Evolutionary conservation across 2,113 vertebrate genomes (phyloP), one percentile per base, ranked within the genome.

Genomic region (Melanocharis versteri): DNA sequence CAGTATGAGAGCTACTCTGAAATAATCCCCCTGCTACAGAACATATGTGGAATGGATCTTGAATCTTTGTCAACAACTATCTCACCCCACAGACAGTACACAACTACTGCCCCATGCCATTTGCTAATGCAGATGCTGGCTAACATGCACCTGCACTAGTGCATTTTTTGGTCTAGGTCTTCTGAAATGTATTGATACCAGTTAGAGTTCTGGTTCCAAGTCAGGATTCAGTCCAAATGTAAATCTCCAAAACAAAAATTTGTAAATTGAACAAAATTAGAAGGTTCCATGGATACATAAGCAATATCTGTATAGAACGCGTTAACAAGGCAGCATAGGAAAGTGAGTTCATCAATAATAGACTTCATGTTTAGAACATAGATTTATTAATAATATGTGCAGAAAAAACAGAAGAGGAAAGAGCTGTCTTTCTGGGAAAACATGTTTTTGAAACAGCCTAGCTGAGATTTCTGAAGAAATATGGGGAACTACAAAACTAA

Each of bases 401-500:
- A 92, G 22, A 88, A 85, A 90, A 30, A 94, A 86, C 3, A 73
- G 54, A 90, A 66, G 35, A 72, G 24, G 33, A 92, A 87, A n/a
- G 11, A 81, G 3, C 37, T 93, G 31, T 22, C 27, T 87, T 96
- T 91, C 48, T 56, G 13, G 24, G 42, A 89, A 87, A 64, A n/a
- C 7, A 81, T 47, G 26, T 22, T 92, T 96, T 92, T 21, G 30
- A 96, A 94, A 19, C 10, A 65, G n/a, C 12, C 47, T 70, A 35
- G 58, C 8, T 45, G 18, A 87, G 14, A 64, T 79, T 72, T 82
- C 81, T 68, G 30, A 93, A 94, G 78, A 96, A 94, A 60, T 81
- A 68, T 17, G 53, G 30, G 53, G n/a, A 57, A 53, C 35, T 80
- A 58, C 35, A 66, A 87, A 96, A 95, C 75, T 93, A 95, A 96